Evolutionary conservation across 2,888 invertebrate species (phyloP).

Genomic region (Cataglyphis cursor): DNA sequence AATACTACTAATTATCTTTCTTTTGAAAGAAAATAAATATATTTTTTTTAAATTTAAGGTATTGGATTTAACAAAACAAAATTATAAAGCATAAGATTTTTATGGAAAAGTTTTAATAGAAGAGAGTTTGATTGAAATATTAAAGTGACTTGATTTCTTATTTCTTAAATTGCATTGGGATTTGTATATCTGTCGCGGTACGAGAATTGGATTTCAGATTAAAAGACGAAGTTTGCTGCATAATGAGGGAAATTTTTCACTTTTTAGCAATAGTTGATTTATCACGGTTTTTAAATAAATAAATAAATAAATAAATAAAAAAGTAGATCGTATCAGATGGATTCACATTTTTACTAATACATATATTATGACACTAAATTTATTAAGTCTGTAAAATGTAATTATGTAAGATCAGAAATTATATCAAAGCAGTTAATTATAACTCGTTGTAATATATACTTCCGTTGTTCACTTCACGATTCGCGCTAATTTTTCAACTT

Average conservation of each 20-base stretch:
- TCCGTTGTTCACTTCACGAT: background rate
- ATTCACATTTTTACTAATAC: background rate
- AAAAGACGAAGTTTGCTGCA: background rate
- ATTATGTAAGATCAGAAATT: background rate
- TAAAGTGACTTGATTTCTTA: slow-evolving; percentile 3
- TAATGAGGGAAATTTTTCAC: slow-evolving; percentile 7
- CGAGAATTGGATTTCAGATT: background rate
- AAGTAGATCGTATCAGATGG: background rate
- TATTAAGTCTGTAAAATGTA: background rate
- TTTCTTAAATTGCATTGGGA: background rate
- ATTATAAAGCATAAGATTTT: slow-evolving; percentile 2
- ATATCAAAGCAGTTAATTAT: slow-evolving; percentile 5
- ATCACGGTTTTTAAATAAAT: background rate
- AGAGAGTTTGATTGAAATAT: background rate
- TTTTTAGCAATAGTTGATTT: background rate
- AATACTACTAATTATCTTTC: background rate
- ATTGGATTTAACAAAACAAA: background rate
- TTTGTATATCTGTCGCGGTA: background rate
- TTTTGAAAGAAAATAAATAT: background rate
- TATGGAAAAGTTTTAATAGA: background rate
- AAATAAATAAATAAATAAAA: background rate
- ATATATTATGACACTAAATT: background rate
- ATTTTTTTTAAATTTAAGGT: background rate
- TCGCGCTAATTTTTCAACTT: slow-evolving; percentile 38
- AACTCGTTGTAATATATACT: background rate